Base-by-base conservation (phyloP, 2,797 vertebrate species). In the Pseudomugil gertrudae region DNA sequence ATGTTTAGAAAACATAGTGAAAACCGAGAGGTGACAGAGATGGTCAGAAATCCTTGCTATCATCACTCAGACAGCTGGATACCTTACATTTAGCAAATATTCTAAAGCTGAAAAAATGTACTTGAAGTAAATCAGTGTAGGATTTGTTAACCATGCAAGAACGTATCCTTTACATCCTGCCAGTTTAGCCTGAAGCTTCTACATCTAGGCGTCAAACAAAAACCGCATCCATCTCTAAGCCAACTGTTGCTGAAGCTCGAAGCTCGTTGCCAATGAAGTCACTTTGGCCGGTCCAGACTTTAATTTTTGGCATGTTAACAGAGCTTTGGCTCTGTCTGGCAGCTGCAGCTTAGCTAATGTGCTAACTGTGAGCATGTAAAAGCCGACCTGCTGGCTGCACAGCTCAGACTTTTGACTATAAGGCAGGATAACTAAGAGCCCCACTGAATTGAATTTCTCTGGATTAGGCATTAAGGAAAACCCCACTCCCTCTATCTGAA, bases 301-400 rank as follows among this genome's bases (percentile, higher is more conserved):
- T 76, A 78, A 80, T 82, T 87, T 72, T 78, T 93, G 89, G 91
- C 90, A 65, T 76, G 80, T 63, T 79, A 64, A 84, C 82, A 79
- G 76, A 74, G 69, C 72, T 64, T 72, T 26, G 53, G 78, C 85
- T 76, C 71, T 35, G 66, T 72, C 67, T 77, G 85, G 76, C 82
- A 43, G 63, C 69, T 67, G 71, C 77, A 83, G 85, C 80, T 89
- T 87, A 82, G 80, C 79, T 93, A 92, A 93, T 90, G 90, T 90
- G 81, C 81, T 84, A 87, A 87, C 83, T 82, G 78, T 57, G 66
- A 85, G 78, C 81, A 88, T 86, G 87, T 83, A 76, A 90, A 86
- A 86, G 87, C 86, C 84, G 90, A 91, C 90, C 91, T 87, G 87
- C 86, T 92, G 87, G 73, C 74, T 79, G 61, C 77, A 82, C 73